Evolutionary conservation across 2,797 vertebrate species (phyloP), one percentile per base, ranked within the genome.

Genomic region (Melanotaenia trifasciata): DNA sequence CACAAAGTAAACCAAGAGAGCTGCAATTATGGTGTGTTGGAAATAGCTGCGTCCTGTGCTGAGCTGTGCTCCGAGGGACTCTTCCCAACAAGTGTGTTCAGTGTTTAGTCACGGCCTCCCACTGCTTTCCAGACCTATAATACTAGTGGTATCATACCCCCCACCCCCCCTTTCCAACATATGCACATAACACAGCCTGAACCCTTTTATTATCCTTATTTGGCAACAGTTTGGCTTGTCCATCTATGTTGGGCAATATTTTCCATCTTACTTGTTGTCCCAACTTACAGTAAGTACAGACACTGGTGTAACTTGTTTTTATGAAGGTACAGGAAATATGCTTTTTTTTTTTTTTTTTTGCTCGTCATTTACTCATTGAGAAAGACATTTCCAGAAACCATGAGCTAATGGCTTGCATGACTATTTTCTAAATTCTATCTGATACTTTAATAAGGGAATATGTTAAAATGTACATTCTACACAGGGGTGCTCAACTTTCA

Each of bases 1-100:
- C 74, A 80, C 74, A 76, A 81, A 78, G 77, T 77, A 80, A 89
- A 89, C 88, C 70, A 82, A 84, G 80, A 78, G 76, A 78, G 58
- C 72, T 89, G 81, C 91, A 95, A 94, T 94, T 93, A 92, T 75
- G 78, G 85, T 79, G 68, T 40, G 61, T 85, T 85, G 76, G 72
- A 92, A 92, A 92, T 88, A 85, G 86, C 84, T 50, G 79, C 91
- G 72, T 75, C 80, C 73, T 80, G 80, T 66, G 73, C 85, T 71
- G 72, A 74, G 80, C 75, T 78, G 71, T 84, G 81, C 80, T 88
- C 45, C 45, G 38, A 80, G 79, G 74, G 68, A 86, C 74, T 80
- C 89, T 93, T 89, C 72, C 85, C 88, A 88, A 86, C 84, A 81
- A 82, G 83, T 84, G 84, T 87, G 82, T 78, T 92, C 58, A 76